Evolutionary conservation across 2,888 invertebrate species (phyloP), one percentile per base, ranked within the genome.

Genomic region (Pediacus dermestoides): DNA sequence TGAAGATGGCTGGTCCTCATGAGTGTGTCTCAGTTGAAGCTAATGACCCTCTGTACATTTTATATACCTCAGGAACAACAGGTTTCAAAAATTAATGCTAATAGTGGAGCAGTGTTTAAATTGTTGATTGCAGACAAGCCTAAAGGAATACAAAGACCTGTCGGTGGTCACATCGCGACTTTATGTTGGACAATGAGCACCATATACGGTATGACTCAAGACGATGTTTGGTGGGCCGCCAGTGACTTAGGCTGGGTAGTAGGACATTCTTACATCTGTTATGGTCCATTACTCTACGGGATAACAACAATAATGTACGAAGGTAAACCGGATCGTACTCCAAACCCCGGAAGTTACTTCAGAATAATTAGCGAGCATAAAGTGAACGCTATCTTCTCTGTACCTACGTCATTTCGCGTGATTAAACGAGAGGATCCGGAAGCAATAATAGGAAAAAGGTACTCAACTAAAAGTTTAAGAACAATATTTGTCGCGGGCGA

Each of bases 241-340:
- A 93, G 93, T 23, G 87, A 87, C 60, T 75, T 88, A 34, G 91
- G 91, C 7, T 91, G 91, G 91, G 93, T 94, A 0, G 93, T 94
- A 1, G 94, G 94, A 0, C 93, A 92, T 62, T 93, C 92, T 0
- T 95, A 92, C 66, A 93, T 93, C 52, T 90, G 91, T 66, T 95
- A 94, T 56, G 94, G 85, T 0, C 94, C 94, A 0, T 71, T 94
- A 2, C 70, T 90, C 1, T 81, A 83, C 48, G 88, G 92, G 0
- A 73, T 82, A 26, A 92, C 92, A 0, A 85, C 84, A 32, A 75
- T 91, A 11, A 78, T 91, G 72, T 90, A 88, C 59, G 88, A 95
- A 68, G 95, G 95, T 2, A 95, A 95, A 64, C 95, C 94, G 0
- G 92, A 94, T 54, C 81, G 93, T 44, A 95, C 94, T 0, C 94